Evolutionary conservation across 2,797 vertebrate species (phyloP), one percentile per base, ranked within the genome.

Genomic region (Lepidocolaptes lacrymiger): DNA sequence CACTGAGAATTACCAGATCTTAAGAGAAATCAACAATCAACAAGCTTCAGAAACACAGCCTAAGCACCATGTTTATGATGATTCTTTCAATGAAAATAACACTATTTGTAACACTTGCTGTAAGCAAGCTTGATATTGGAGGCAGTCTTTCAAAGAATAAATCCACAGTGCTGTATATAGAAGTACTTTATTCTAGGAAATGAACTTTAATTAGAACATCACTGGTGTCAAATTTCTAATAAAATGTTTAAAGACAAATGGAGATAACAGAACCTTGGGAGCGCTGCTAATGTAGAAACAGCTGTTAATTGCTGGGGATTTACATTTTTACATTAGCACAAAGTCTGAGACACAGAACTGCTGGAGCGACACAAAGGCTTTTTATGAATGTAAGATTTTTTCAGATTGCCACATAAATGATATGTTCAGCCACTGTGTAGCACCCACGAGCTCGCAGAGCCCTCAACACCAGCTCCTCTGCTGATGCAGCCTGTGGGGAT

Each of bases 161-260:
- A 92, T 93, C 86, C 21, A 8, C 24, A 5, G 12, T 74, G 27
- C 54, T 94, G 75, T 71, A 80, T 62, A 37, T 52, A 73, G 76
- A 73, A 91, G 30, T 39, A 87, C 88, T 90, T 96, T 59, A 95
- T 91, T 76, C 86, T 93, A 91, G 84, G 85, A 91, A 96, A 96
- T 79, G 77, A 94, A 94, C 95, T 97, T 97, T 97, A 97, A 97
- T 97, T 98, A 95, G 90, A 97, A 92, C 89, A 93, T 93, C 91
- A 85, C 48, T 92, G 62, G 63, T 96, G 92, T 96, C 96, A 97
- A 93, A 96, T 96, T 96, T 95, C 94, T 95, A 96, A 96, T 97
- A 96, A 94, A 97, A 97, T 94, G 83, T 95, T 97, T 96, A 87
- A 94, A 97, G 95, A 95, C 84, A 96, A 96, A 97, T 76, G 37